Conservation (phyloP, 1,140 invertebrate species). For the Hylyphantes graminicola region DNA sequence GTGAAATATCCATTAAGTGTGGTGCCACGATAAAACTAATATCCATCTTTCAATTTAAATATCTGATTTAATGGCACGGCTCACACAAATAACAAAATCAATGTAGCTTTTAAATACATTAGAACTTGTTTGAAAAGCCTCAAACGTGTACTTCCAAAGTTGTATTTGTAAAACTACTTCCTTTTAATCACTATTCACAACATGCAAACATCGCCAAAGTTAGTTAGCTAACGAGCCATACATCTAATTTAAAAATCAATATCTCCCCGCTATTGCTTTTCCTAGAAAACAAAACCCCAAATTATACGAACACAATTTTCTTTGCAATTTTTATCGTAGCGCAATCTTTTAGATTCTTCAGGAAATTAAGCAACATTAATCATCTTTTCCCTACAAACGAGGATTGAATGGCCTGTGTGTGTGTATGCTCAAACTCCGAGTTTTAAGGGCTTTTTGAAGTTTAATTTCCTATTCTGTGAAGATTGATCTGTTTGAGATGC, state of each 20-base stretch:
- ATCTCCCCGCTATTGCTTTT: constrained; percentile 2
- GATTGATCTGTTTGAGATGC: constrained; percentile 5
- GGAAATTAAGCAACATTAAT: constrained; percentile 42
- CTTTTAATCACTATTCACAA: no score
- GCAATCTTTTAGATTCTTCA: constrained; percentile 23
- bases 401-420: background rate
- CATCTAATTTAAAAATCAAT: constrained; percentile 33
- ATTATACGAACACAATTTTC: constrained; percentile 25
- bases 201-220: background rate
- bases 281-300: constrained; percentile 22
- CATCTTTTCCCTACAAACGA: constrained; percentile 21
- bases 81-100: no score
- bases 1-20: no score
- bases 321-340: constrained; percentile 5
- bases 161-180: no score
- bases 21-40: no score
- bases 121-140: no score
- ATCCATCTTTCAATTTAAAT: no score
- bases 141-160: no score
- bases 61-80: no score
- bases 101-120: no score
- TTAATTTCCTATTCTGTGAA: constrained; percentile 29
- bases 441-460: constrained; percentile 22
- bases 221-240: background rate
- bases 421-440: background rate